phyloP scores from a whole-genome alignment of 2,797 vertebrate species.

The Onychomys arenicola region DNA sequence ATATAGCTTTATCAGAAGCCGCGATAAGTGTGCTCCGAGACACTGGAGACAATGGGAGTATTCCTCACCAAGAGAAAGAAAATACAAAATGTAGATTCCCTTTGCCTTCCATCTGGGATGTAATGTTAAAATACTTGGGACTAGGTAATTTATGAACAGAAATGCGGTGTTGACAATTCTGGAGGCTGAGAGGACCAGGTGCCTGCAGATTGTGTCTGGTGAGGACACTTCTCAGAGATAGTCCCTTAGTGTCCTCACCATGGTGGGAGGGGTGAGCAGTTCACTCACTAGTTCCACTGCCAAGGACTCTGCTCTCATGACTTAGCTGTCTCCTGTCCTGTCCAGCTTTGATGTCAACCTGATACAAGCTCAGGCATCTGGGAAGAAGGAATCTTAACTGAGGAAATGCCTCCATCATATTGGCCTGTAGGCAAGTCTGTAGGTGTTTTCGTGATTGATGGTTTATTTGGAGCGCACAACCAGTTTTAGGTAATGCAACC shows the following conservation, averaged over 20 bases:
- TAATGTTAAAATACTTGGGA: background rate
- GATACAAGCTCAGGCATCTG: background rate
- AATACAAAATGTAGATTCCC: background rate
- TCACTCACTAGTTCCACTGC: background rate
- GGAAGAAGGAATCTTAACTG: background rate
- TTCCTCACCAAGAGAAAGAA: background rate
- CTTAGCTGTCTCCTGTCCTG: background rate
- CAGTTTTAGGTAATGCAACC: background rate
- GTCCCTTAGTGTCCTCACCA: background rate
- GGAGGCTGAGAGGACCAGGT: background rate
- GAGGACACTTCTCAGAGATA: background rate
- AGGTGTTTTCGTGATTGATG: background rate
- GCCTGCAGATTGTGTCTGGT: background rate
- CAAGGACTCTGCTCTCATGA: background rate
- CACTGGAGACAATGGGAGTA: background rate
- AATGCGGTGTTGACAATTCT: background rate
- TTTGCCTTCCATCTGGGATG: background rate
- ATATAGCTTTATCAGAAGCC: background rate
- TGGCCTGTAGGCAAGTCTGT: background rate
- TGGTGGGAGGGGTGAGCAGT: background rate
- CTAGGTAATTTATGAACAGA: background rate
- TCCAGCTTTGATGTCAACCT: background rate
- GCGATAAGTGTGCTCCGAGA: background rate
- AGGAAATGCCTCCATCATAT: too few species aligned
- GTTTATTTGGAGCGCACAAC: background rate